A percentile compares a stretch with the other conserved stretches of the same genome.
These are phyloP conservation scores for Uropetala carovei DNA, from an alignment of 2,888 invertebrate genomes.

Conservation along the genomic window DNA sequence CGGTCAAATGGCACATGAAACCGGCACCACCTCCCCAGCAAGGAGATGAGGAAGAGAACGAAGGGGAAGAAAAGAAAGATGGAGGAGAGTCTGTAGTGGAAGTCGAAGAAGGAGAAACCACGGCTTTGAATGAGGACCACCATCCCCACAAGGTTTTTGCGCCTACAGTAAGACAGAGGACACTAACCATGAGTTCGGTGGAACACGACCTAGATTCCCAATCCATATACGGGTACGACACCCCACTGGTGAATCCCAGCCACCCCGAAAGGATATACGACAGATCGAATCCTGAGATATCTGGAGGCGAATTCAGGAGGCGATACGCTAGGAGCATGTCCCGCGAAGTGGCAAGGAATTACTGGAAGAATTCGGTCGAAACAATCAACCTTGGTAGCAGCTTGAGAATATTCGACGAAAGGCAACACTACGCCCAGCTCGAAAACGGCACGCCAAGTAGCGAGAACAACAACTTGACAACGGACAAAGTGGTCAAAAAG, in stretches of 20 bases:
- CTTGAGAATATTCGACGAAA: constrained; percentile 78
- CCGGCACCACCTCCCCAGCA: constrained; percentile 74
- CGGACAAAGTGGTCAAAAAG: neutral
- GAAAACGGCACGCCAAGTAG: neutral
- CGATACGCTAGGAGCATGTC: constrained; percentile 68
- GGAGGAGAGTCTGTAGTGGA: constrained; percentile 72
- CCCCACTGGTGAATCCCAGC: constrained; percentile 70
- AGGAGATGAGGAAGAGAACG: neutral
- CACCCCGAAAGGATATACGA: constrained; percentile 17
- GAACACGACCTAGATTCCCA: constrained; percentile 74
- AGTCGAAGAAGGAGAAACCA: constrained; percentile 57
- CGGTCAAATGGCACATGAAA: constrained; percentile 83
- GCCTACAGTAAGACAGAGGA: constrained; percentile 68
- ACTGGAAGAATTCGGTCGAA: constrained; percentile 79
- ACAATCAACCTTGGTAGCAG: constrained; percentile 79
- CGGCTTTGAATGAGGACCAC: constrained; percentile 55
- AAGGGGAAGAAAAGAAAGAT: constrained; percentile 67
- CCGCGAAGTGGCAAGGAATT: constrained; percentile 72
- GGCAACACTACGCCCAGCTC: constrained; percentile 63
- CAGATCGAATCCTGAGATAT: constrained; percentile 3
- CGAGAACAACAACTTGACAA: neutral
- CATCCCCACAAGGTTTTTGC: neutral
- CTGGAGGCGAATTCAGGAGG: constrained; percentile 69
- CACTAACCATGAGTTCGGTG: constrained; percentile 70
- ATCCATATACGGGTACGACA: constrained; percentile 75